Conservation (phyloP, 2,113 vertebrate species). For the Ondatra zibethicus region DNA sequence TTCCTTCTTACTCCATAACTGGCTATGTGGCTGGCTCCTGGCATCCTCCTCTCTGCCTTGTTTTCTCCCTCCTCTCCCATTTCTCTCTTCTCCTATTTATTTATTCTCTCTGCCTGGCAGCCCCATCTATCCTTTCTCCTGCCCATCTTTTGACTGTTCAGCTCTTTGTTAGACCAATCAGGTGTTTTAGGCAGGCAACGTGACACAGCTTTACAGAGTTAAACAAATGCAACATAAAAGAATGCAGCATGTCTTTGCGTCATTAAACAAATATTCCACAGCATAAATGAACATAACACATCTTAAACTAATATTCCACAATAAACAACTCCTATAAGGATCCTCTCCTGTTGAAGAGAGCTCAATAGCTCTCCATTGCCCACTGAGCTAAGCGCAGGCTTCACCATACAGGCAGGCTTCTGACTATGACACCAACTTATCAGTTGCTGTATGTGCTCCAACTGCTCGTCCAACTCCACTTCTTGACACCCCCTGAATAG, state of each 20-base stretch:
- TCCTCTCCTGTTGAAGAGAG: not conserved
- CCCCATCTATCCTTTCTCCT: not conserved
- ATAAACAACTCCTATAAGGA: not conserved
- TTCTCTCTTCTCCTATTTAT: not conserved
- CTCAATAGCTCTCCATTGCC: not conserved
- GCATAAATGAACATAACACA: not conserved
- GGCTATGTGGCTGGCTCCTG: not conserved
- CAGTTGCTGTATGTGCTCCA: too few relatives aligned
- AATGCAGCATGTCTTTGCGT: not conserved
- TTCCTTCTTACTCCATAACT: not conserved
- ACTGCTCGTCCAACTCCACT: not conserved
- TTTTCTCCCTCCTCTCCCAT: not conserved
- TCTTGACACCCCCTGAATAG: not conserved
- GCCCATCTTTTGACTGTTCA: not conserved
- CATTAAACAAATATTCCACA: not conserved
- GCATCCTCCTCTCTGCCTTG: not conserved
- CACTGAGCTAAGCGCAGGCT: not conserved
- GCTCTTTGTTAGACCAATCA: not conserved
- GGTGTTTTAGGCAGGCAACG: not conserved
- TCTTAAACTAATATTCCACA: not conserved
- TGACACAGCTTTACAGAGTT: not conserved
- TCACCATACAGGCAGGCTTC: not conserved
- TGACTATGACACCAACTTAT: not conserved
- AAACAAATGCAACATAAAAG: not conserved
- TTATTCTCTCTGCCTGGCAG: not conserved